Base-by-base conservation (phyloP, 2,797 vertebrate genomes). In the Gambusia yucatana region DNA sequence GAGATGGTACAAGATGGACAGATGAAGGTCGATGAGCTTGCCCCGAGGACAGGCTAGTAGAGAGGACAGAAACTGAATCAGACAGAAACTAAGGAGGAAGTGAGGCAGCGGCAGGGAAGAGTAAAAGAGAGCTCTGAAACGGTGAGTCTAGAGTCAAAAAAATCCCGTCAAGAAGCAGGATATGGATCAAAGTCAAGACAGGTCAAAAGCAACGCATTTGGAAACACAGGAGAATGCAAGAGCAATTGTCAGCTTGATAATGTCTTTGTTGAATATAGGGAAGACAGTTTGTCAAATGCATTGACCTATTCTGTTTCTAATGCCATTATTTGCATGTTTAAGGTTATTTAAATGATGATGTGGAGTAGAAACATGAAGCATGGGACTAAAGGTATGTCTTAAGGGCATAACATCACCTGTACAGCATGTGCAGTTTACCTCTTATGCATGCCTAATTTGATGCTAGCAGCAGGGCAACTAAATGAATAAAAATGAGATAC, bases 21-120 rank as follows among this genome's bases (percentile, higher is more conserved):
- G 86, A 90, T 92, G 85, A 92, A 90, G 90, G 87, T 65, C 82
- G 6, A 8, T n/a, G 79, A 89, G 82, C 65, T 76, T 89, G 78
- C 87, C 91, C 86, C 0, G 55, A 90, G 86, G 89, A 91, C 81
- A 80, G 81, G 87, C 86, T 87, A 83, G 86, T 59, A 73, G 77
- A 84, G 75, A 55, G 80, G 80, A 87, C 47, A 16, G 77, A 86
- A 81, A 87, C 84, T 73, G 61, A 89, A 84, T 82, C 75, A 79
- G 79, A 85, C 78, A 78, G 82, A 82, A 80, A 76, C 30, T 10
- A 33, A 48, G 63, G 77, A 75, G 80, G 63, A 77, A 73, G 67
- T 11, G 50, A 75, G 81, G 79, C 77, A 76, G 73, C 0, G n/a
- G 75, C 63, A 65, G 80, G 73, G 72, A 67, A 61, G 78, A 72